Base-by-base conservation (phyloP, 2,797 vertebrate species). In the Peromyscus aztecus region DNA sequence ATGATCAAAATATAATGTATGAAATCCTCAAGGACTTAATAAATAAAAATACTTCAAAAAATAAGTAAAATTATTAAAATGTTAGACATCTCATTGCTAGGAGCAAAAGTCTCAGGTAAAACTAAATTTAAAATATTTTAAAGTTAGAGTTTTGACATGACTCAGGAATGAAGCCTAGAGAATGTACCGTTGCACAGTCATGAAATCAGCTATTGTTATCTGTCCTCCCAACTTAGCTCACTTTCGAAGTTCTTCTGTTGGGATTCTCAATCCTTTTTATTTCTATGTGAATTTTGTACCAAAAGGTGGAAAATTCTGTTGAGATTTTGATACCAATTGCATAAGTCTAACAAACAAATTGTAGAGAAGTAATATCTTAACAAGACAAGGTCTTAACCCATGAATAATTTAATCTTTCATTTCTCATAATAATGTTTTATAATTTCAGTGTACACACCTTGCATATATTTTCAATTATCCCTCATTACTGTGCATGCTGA, bases 101-200 rank as follows among this genome's bases (percentile, higher is more conserved):
- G 83, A 46, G 61, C 40, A 90, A 92, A 94, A 31, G 19, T 5
- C 31, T 24, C 16, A 89, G 82, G 43, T 85, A 34, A 82, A 85
- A 88, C n/a, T 91, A 85, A 92, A 78, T 94, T 63, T 76, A 78
- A 86, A 94, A 57, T 27, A 29, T 43, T 87, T 77, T 82, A 69
- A 97, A 89, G 52, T 78, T 1, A 92, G 19, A 37, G n/a, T 52
- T 40, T 90, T 81, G 81, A 71, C 23, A 43, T 83, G 63, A 82
- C 16, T 94, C 67, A 75, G 65, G 49, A 85, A 69, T 2, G 77
- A 84, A 89, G 34, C 34, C 84, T 52, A 61, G 46, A 89, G 49
- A 86, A 23, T n/a, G 6, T 46, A 2, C 55, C 77, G 59, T 52
- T 83, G 65, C 83, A 1, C 40, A 61, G 10, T 83, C 8, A 83